phyloP scores from a whole-genome alignment of 30 jellyfish, hydroid and myxozoan species.

The Aurelia aurita region DNA sequence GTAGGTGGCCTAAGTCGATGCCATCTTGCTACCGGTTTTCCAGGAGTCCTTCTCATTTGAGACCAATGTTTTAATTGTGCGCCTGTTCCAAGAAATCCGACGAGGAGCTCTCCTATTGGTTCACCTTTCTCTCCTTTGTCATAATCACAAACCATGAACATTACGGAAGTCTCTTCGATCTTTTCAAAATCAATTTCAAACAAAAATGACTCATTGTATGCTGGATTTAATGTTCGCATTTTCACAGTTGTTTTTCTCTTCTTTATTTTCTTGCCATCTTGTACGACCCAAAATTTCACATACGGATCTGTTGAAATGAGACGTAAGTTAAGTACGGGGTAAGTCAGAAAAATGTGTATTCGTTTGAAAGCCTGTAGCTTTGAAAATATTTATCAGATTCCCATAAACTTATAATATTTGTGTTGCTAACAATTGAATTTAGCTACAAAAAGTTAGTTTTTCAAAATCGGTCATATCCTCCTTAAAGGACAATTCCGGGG shows the following conservation, averaged over 20 bases:
- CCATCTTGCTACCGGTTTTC: conserved; percentile 92
- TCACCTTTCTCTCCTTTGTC: conserved; percentile 99
- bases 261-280: conserved; percentile 94
- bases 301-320: conserved; percentile 98
- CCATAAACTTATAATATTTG: no score
- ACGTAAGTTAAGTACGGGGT: no score
- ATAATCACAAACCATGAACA: conserved; percentile 90
- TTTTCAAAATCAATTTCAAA: conserved; percentile 90
- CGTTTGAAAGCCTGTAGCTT: no score
- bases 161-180: conserved; percentile 87
- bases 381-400: no score
- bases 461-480: no score
- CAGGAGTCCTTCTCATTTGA: conserved; percentile 89
- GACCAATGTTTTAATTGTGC: conserved; percentile 90
- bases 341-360: no score
- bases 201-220: conserved; percentile 86
- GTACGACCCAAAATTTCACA: conserved; percentile 89
- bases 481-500: no score
- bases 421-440: no score
- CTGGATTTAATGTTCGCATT: conserved; percentile 92
- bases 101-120: conserved; percentile 92
- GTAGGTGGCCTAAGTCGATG: conserved; percentile 90
- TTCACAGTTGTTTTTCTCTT: conserved; percentile 93
- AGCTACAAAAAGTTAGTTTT: no score
- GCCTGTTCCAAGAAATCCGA: conserved; percentile 93